phyloP scores from a whole-genome alignment of 1,140 invertebrate species.

The Philopotamus ludificatus region DNA sequence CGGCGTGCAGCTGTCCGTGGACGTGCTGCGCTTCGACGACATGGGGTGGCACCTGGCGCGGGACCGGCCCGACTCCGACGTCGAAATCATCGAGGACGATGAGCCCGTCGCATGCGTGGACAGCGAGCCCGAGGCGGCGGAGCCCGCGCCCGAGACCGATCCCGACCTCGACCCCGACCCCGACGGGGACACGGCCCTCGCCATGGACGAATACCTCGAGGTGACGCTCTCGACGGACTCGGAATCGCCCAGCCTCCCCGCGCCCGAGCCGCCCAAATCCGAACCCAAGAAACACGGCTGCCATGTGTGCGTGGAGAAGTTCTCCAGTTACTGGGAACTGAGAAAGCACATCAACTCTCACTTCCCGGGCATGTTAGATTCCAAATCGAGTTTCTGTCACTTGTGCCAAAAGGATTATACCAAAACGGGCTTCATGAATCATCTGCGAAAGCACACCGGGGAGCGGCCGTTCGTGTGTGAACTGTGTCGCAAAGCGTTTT shows the following conservation, averaged over 20 bases:
- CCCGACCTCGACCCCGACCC: conserved; percentile 13
- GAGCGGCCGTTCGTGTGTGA: conserved; percentile 72
- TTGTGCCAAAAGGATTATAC: conserved; percentile 57
- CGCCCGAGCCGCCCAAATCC: conserved; percentile 52
- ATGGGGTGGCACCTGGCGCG: conserved; percentile 55
- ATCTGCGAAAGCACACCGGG: conserved; percentile 85
- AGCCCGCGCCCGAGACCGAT: conserved; percentile 7
- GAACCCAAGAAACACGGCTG: conserved; percentile 51
- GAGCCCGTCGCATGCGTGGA: too few species aligned
- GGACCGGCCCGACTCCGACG: conserved; percentile 55
- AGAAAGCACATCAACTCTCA: conserved; percentile 55
- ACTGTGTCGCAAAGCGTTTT: conserved; percentile 62
- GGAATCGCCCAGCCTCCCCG: conserved; percentile 53
- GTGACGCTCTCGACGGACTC: conserved; percentile 55
- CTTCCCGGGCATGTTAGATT: conserved; percentile 56
- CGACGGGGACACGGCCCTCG: conserved; percentile 52
- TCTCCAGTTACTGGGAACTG: conserved; percentile 55
- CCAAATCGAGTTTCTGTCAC: conserved; percentile 56
- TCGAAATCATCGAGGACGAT: conserved; percentile 55
- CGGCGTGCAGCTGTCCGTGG: conserved; percentile 56
- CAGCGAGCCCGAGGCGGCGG: conserved; percentile 49
- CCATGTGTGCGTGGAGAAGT: conserved; percentile 55
- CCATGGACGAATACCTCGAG: conserved; percentile 56
- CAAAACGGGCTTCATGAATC: conserved; percentile 60
- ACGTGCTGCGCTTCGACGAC: conserved; percentile 56